Evolutionary conservation across 1,140 invertebrate species (phyloP).

Genomic region (Sarcophaga peregrina): DNA sequence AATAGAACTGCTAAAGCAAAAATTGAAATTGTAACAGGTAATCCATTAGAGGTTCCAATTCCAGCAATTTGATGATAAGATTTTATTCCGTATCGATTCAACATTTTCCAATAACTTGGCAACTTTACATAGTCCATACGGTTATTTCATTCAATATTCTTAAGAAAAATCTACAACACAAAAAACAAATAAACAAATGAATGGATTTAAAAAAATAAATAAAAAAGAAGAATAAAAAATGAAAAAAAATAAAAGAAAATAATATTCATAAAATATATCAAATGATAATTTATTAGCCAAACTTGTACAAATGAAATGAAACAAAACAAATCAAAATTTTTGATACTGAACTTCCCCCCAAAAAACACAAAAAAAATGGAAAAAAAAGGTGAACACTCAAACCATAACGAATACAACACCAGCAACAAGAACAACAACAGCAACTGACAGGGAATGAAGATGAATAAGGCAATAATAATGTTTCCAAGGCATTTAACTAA

Average conservation of each 20-base stretch:
- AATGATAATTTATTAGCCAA: constrained; percentile 26
- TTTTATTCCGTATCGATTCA: no score
- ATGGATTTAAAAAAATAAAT: no score
- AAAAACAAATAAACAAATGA: constrained; percentile 10
- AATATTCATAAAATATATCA: constrained; percentile 31
- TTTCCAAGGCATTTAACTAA: constrained; percentile 35
- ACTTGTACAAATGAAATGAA: constrained; percentile 16
- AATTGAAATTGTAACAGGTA: no score
- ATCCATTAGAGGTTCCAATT: no score
- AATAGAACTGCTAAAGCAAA: no score
- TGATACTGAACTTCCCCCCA: not conserved
- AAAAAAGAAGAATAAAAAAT: not conserved
- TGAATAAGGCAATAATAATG: constrained; percentile 30
- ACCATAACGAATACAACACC: not conserved
- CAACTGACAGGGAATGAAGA: constrained; percentile 37
- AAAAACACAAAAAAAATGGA: not conserved
- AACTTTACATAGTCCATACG: no score
- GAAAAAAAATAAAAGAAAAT: not conserved
- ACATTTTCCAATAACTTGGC: no score
- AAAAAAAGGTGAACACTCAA: not conserved
- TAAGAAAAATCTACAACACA: constrained; percentile 19
- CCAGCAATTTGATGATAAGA: no score
- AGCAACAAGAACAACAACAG: not conserved
- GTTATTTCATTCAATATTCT: not conserved
- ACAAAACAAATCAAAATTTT: constrained; percentile 27